phyloP scores from a whole-genome alignment of 2,113 vertebrate genomes.

The Pseudopodoces humilis region DNA sequence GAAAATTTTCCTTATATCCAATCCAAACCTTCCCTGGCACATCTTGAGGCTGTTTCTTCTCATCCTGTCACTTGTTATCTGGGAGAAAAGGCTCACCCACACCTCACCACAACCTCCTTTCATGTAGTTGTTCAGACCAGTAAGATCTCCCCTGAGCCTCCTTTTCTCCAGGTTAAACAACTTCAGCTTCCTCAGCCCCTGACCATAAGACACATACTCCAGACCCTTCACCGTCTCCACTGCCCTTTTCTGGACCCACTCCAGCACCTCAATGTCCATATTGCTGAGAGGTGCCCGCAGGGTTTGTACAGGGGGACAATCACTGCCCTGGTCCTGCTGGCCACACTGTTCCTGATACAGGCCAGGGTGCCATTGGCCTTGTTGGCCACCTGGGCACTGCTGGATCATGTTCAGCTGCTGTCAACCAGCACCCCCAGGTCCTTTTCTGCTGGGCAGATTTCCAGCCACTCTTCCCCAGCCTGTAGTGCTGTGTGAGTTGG shows the following conservation, averaged over 20 bases:
- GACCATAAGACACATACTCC: not conserved
- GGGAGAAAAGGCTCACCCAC: not conserved
- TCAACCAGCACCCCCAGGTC: accelerated
- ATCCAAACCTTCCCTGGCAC: not conserved
- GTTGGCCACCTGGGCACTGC: too few species aligned
- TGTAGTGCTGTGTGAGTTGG: not conserved
- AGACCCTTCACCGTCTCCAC: not conserved
- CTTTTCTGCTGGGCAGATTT: not conserved
- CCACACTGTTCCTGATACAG: not conserved
- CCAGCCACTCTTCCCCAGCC: not conserved
- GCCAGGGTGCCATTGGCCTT: not conserved
- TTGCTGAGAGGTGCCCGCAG: not conserved
- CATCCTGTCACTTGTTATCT: not conserved
- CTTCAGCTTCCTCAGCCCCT: not conserved
- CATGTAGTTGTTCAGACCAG: accelerated
- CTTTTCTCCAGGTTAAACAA: not conserved
- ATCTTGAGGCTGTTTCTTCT: not conserved
- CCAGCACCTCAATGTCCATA: not conserved
- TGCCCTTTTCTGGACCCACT: not conserved
- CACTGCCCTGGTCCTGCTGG: not conserved
- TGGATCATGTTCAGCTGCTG: not conserved
- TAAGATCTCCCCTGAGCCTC: not conserved
- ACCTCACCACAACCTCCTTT: not conserved
- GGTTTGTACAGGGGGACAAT: accelerated
- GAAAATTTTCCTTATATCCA: not conserved